Conservation (phyloP, 2,888 invertebrate genomes). For the Drosophila eohydei region DNA sequence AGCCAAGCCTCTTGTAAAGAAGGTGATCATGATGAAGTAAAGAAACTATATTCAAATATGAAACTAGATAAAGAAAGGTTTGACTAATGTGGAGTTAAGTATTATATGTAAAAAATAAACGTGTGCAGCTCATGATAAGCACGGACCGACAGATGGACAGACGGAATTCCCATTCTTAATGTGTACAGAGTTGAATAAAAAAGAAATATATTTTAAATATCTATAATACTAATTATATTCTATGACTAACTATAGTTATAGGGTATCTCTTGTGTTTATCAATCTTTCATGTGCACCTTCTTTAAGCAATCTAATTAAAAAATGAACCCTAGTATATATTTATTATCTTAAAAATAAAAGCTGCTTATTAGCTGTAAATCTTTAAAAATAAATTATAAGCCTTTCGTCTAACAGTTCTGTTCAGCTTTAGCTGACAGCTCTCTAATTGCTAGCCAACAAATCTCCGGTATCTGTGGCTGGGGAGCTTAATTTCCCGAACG, state of each 20-base stretch:
- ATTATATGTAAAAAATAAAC: too few species aligned
- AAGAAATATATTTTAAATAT: too few species aligned
- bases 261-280: too few species aligned
- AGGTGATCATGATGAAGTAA: not conserved
- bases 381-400: slow-evolving; percentile 3
- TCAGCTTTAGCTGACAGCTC: slow-evolving; percentile 11
- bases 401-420: slow-evolving; percentile 1
- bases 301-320: not conserved
- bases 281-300: not conserved
- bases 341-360: not conserved
- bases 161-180: too few species aligned
- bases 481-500: slow-evolving; percentile 19
- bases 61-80: not conserved
- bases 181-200: too few species aligned
- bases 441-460: slow-evolving; percentile 18
- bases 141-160: too few species aligned
- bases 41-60: not conserved
- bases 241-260: too few species aligned
- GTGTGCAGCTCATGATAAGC: too few species aligned
- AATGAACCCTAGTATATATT: not conserved
- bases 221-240: too few species aligned
- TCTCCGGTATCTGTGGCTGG: slow-evolving; percentile 27
- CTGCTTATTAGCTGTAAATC: not conserved
- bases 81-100: too few species aligned
- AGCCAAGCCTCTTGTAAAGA: not conserved